phyloP scores from a whole-genome alignment of 2,113 vertebrate genomes.

The Amblyornis subalaris region DNA sequence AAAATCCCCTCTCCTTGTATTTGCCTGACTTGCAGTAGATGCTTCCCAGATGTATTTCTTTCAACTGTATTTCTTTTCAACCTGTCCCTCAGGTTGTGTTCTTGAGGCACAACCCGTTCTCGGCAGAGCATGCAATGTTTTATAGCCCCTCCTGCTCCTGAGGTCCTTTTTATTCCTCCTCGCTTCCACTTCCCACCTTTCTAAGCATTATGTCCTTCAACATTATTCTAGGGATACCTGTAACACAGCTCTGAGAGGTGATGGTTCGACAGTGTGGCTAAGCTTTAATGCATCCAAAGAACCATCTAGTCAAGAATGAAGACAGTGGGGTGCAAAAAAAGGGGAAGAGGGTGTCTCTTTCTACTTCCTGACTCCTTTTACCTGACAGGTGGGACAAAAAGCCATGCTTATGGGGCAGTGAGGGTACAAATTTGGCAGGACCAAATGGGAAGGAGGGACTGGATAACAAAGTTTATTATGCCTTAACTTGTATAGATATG shows the following conservation, averaged over 20 bases:
- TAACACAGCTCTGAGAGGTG: not conserved
- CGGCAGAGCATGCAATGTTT: not conserved
- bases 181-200: not conserved
- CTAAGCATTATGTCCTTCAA: not conserved
- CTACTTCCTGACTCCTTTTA: not conserved
- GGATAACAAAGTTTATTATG: not conserved
- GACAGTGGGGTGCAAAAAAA: not conserved
- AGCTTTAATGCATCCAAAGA: not conserved
- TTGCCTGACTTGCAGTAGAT: not conserved
- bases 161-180: not conserved
- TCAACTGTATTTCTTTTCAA: not conserved
- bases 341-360: not conserved
- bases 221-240: not conserved
- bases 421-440: not conserved
- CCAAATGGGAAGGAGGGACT: not conserved
- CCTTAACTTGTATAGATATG: not conserved
- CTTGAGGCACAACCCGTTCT: accelerated
- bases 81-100: not conserved
- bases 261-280: not conserved
- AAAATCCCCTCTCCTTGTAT: not conserved
- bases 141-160: not conserved
- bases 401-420: not conserved
- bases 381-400: not conserved
- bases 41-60: not conserved
- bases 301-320: not conserved